Conservation (phyloP, 2,888 invertebrate genomes). For the Sclerodermus sp. region DNA sequence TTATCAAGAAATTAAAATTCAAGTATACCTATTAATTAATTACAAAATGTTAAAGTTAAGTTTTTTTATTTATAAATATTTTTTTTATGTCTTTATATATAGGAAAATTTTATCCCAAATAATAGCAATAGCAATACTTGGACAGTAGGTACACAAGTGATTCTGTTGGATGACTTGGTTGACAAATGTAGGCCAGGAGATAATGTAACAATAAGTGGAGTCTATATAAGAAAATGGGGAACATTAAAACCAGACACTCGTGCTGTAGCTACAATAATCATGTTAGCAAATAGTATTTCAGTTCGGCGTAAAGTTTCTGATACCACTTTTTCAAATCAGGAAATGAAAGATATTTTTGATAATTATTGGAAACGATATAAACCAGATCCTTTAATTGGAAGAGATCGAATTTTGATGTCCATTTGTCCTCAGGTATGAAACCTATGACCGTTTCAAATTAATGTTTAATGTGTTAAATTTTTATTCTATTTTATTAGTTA, state of each 20-base stretch:
- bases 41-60: no score
- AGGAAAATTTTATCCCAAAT: slow-evolving; percentile 20
- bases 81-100: neutral
- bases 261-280: slow-evolving; percentile 63
- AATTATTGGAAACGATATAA: slow-evolving; percentile 73
- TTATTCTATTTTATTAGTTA: slow-evolving; percentile 60
- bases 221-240: slow-evolving; percentile 75
- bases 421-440: slow-evolving; percentile 77
- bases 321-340: slow-evolving; percentile 49
- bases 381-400: slow-evolving; percentile 68
- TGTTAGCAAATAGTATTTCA: slow-evolving; percentile 48
- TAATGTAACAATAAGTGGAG: slow-evolving; percentile 82
- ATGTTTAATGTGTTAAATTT: slow-evolving; percentile 2
- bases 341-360: slow-evolving; percentile 70
- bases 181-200: slow-evolving; percentile 88
- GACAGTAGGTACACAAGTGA: slow-evolving; percentile 40
- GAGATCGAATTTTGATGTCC: slow-evolving; percentile 77
- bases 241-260: slow-evolving; percentile 64
- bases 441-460: slow-evolving; percentile 4
- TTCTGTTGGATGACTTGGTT: slow-evolving; percentile 73
- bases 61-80: neutral
- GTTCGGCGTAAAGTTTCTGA: slow-evolving; percentile 46
- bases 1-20: slow-evolving; percentile 85
- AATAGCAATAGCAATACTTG: slow-evolving; percentile 13
- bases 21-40: slow-evolving; percentile 58